These are phyloP conservation scores for Drosophila lini DNA, from an alignment of 1,140 invertebrate genomes.

Conservation along the genomic window DNA sequence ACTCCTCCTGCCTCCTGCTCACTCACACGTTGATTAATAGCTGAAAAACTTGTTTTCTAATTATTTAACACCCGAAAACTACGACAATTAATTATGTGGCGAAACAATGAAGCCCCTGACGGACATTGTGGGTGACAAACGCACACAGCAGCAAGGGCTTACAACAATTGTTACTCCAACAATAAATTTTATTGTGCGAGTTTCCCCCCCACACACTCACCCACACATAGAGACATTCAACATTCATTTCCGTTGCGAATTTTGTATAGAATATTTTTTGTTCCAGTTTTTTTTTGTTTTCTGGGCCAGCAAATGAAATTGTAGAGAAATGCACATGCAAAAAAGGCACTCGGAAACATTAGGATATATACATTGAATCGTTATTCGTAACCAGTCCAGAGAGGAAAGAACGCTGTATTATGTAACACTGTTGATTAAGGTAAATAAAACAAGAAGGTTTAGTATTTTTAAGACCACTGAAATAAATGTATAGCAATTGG, in stretches of 20 bases:
- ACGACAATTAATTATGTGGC: slow-evolving; percentile 83
- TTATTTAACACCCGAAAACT: slow-evolving; percentile 82
- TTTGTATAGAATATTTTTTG: slow-evolving; percentile 53
- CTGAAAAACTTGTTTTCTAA: slow-evolving; percentile 81
- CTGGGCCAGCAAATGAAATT: slow-evolving; percentile 63
- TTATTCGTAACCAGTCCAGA: background rate
- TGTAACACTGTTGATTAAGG: slow-evolving; percentile 8
- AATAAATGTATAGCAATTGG: background rate
- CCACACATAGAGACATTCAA: slow-evolving; percentile 29
- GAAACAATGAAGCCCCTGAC: slow-evolving; percentile 75
- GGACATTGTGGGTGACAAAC: slow-evolving; percentile 66
- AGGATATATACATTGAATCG: slow-evolving; percentile 4
- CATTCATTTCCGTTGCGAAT: slow-evolving; percentile 50
- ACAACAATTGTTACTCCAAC: slow-evolving; percentile 74
- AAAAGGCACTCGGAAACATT: slow-evolving; percentile 10
- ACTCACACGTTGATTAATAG: slow-evolving; percentile 70
- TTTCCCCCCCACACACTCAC: slow-evolving; percentile 36
- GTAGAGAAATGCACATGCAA: slow-evolving; percentile 47
- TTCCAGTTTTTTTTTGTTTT: slow-evolving; percentile 28
- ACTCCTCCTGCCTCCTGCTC: slow-evolving; percentile 3
- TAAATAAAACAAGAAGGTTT: background rate
- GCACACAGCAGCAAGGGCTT: slow-evolving; percentile 40
- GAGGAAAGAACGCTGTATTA: slow-evolving; percentile 8
- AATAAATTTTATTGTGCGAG: slow-evolving; percentile 77
- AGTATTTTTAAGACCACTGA: background rate